A percentile compares a stretch with the other conserved stretches of the same genome.
These are phyloP conservation scores for Suncus etruscus DNA, from an alignment of 2,113 vertebrate genomes.

Conservation along the genomic window DNA sequence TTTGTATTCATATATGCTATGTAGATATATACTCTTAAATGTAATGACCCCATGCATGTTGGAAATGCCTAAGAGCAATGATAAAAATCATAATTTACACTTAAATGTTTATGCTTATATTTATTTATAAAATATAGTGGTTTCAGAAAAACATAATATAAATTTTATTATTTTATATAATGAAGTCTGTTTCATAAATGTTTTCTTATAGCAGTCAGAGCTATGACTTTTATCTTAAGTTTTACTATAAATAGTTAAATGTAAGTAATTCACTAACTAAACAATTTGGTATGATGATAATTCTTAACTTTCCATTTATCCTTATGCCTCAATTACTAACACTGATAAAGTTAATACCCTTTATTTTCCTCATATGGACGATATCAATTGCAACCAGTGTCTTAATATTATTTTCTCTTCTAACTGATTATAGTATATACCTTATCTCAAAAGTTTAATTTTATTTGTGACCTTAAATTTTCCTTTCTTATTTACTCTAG, in stretches of 20 bases:
- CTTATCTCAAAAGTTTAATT: neutral
- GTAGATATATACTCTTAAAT: neutral
- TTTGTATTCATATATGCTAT: slow-evolving; percentile 3
- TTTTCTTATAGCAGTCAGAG: neutral
- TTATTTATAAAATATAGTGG: slow-evolving; percentile 13
- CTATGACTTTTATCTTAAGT: neutral
- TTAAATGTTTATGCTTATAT: slow-evolving; percentile 20
- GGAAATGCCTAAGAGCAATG: neutral
- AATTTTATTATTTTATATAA: slow-evolving; percentile 5
- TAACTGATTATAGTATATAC: neutral
- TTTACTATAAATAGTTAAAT: neutral
- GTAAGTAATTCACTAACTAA: slow-evolving; percentile 17
- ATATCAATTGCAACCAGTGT: neutral
- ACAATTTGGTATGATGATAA: slow-evolving; percentile 14
- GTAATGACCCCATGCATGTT: neutral
- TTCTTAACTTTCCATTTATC: neutral
- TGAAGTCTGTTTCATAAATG: slow-evolving; percentile 15
- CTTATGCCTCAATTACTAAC: neutral
- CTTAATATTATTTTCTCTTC: neutral
- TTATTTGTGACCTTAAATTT: neutral
- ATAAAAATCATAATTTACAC: neutral
- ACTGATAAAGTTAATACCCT: neutral
- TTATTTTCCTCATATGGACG: neutral
- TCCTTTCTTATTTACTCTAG: neutral
- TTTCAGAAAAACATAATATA: neutral